phyloP scores from a whole-genome alignment of 1,140 invertebrate species.

The Spodoptera litura region DNA sequence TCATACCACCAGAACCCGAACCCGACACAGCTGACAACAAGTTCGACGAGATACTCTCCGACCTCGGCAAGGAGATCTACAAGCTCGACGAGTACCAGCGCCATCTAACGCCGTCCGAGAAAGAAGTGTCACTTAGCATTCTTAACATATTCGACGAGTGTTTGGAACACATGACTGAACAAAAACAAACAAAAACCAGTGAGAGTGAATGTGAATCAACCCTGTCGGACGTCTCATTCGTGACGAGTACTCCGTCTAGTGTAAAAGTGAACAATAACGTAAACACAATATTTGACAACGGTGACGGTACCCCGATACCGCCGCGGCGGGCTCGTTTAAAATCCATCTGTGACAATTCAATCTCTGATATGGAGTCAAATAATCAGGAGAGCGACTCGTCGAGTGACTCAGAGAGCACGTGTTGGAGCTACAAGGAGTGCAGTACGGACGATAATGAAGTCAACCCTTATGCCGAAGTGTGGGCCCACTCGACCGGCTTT shows the following conservation, averaged over 20 bases:
- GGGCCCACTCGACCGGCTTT: slow-evolving; percentile 78
- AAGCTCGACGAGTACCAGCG: slow-evolving; percentile 82
- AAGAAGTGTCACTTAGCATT: slow-evolving; percentile 76
- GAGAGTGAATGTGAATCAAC: slow-evolving; percentile 72
- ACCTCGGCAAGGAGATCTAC: slow-evolving; percentile 82
- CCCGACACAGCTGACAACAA: slow-evolving; percentile 69
- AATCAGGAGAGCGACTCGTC: slow-evolving; percentile 57
- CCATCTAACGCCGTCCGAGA: slow-evolving; percentile 69
- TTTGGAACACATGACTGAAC: slow-evolving; percentile 67
- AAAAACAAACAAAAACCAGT: slow-evolving; percentile 57
- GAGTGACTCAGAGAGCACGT: slow-evolving; percentile 77
- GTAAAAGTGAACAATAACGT: slow-evolving; percentile 63
- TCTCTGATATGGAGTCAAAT: slow-evolving; percentile 63
- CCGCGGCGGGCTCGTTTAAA: slow-evolving; percentile 65
- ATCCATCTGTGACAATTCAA: slow-evolving; percentile 56
- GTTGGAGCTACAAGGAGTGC: slow-evolving; percentile 82
- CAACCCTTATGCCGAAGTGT: slow-evolving; percentile 72
- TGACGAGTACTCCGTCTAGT: slow-evolving; percentile 71
- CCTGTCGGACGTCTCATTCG: slow-evolving; percentile 66
- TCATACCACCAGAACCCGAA: slow-evolving; percentile 57
- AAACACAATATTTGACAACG: slow-evolving; percentile 66
- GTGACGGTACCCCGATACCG: slow-evolving; percentile 69
- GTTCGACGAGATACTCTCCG: slow-evolving; percentile 83
- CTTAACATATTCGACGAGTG: slow-evolving; percentile 84
- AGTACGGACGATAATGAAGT: slow-evolving; percentile 59